Evolutionary conservation across 2,888 invertebrate species (phyloP), one percentile per base, ranked within the genome.

Genomic region (Drosophila mimica): DNA sequence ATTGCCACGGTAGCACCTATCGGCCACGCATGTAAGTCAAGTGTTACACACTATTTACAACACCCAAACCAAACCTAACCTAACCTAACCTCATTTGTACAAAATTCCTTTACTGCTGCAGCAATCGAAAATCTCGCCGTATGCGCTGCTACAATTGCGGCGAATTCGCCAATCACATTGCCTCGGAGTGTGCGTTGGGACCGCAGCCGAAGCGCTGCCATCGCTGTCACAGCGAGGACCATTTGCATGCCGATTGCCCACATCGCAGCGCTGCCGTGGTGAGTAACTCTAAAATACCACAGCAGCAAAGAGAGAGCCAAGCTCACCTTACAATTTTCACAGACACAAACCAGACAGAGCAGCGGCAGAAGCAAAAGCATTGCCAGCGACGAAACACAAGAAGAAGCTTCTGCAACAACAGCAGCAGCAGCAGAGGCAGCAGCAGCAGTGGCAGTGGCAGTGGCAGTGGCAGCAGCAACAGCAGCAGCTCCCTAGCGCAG

Each of bases 111-210:
- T 8, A 31, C 31, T n/a, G 34, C 33, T 25, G 28, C 52, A 88
- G 90, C 63, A 90, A 84, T 76, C 57, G 96, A 56, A 96, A 97
- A 93, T 97, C 97, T 93, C 95, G 97, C 85, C 97, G 97, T 94
- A 96, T 97, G 92, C 96, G 97, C 92, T 98, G 98, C 94, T 98
- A 98, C 93, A 98, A 98, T 93, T 98, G 98, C 91, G 98, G 98
- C 6, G 97, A 97, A 93, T 97, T 98, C 92, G 97, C 97, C 57
- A 98, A 98, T 93, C 98, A 98, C 93, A 96, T 98, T 91, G 98
- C 98, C 38, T 96, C 97, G 40, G 97, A 97, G 92, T 98, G 98
- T 93, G 95, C 95, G 77, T 94, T 96, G 92, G 97, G 97, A 17
- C 98, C 98, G 60, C 96, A 97, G 94, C 98, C 98, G 87, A 98